Base-by-base conservation (phyloP, 2,888 invertebrate species). In the Cabera pusaria region DNA sequence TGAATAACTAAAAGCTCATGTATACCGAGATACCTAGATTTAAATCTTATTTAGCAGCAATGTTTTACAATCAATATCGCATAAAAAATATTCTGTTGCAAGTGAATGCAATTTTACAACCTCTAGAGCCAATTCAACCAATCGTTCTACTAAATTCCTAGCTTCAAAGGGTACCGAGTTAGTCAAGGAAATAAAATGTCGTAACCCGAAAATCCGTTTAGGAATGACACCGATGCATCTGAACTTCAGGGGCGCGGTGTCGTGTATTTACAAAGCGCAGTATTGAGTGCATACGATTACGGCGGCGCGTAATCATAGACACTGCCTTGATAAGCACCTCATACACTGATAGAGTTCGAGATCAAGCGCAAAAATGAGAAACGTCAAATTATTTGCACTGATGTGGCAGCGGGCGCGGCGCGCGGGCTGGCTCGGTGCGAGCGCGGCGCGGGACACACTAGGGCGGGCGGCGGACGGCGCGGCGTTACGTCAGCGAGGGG, bases 361-460 rank as follows among this genome's bases (percentile, higher is more conserved):
- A 72, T 71, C 67, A 66, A 69, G 68, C 69, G 71, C 67, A 74
- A 76, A 69, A 74, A 71, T 69, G 62, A 58, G 67, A 80, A 84
- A 84, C 83, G 84, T 84, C 79, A 85, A 84, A 69, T 79, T 77
- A 80, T 85, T 79, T 75, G 72, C 79, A 85, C 80, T 78, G 73
- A 61, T 68, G 68, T 72, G 63, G 66, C 72, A 67, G 55, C 70
- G 77, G 71, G 79, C 81, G 71, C 81, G 78, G 72, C 70, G 71
- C 70, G 70, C 70, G 73, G 70, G 69, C 59, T 69, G 64, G 76
- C 79, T 72, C 79, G 67, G 73, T 75, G 69, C 74, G 72, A 78
- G 75, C 84, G 81, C 83, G 87, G 81, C 87, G 83, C 82, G 83
- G 77, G 76, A 76, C 83, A 78, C 82, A 87, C 86, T 86, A 83